phyloP scores from a whole-genome alignment of 2,888 invertebrate species.

The Watsonalla cultraria region DNA sequence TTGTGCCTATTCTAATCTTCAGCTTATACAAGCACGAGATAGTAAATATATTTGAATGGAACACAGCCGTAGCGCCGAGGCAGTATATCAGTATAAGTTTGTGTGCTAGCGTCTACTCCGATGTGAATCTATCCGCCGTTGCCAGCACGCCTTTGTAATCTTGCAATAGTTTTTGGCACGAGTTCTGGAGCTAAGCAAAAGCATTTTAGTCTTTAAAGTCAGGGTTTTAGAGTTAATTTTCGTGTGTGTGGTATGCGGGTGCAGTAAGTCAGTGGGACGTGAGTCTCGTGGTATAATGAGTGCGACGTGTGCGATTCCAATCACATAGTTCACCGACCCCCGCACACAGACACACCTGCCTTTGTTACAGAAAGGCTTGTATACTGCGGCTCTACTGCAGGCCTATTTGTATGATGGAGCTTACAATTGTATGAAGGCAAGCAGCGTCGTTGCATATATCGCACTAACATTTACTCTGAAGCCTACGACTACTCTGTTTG shows the following conservation, averaged over 20 bases:
- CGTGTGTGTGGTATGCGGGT: neutral
- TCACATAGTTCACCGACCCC: neutral
- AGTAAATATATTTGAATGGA: too few relatives aligned
- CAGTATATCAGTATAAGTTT: neutral
- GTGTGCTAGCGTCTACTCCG: conserved; percentile 12
- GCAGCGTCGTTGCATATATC: too few relatives aligned
- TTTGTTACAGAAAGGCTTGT: too few relatives aligned
- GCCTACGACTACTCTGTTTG: too few relatives aligned
- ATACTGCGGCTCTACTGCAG: too few relatives aligned
- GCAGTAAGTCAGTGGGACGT: neutral
- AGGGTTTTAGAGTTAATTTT: neutral
- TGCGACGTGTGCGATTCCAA: neutral
- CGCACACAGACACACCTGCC: too few relatives aligned
- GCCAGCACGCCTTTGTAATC: conserved; percentile 26
- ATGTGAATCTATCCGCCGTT: conserved; percentile 18
- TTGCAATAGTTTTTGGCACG: conserved; percentile 29
- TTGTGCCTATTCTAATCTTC: too few relatives aligned
- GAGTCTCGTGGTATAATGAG: neutral
- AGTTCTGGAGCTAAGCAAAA: conserved; percentile 4
- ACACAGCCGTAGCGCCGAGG: too few relatives aligned
- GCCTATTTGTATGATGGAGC: too few relatives aligned
- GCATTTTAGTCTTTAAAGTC: conserved; percentile 5
- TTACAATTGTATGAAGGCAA: too few relatives aligned
- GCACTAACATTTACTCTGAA: too few relatives aligned
- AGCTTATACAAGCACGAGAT: too few relatives aligned